Conservation (phyloP, 2,888 invertebrate genomes). For the Macropis europaea region DNA sequence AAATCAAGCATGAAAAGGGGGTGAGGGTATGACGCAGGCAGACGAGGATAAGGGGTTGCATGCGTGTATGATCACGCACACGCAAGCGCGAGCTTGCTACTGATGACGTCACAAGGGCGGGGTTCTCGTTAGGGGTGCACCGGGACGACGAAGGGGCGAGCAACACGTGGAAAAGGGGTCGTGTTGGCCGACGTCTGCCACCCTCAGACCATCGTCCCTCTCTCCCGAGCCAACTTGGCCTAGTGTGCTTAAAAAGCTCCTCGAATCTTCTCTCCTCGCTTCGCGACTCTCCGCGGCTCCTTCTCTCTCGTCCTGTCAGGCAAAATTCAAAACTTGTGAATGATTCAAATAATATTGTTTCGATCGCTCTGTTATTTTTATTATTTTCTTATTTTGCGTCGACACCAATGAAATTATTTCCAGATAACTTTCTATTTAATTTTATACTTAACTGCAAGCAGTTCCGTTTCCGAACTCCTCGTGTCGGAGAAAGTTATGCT, state of each 20-base stretch:
- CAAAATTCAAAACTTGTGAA: no score
- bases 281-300: not conserved
- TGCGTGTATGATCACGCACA: constrained; percentile 57
- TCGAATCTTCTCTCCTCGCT: not conserved
- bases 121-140: constrained; percentile 73
- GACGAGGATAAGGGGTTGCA: constrained; percentile 21
- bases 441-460: no score
- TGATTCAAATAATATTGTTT: no score
- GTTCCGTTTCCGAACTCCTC: no score
- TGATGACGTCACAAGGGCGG: constrained; percentile 78
- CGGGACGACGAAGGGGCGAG: constrained; percentile 62
- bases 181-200: constrained; percentile 41
- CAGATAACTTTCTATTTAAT: no score
- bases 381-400: no score
- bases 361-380: no score
- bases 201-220: not conserved
- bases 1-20: constrained; percentile 15
- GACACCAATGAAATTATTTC: no score
- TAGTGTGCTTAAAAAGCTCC: constrained; percentile 2
- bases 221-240: constrained; percentile 2
- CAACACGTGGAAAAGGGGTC: constrained; percentile 76
- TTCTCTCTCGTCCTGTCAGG: not conserved
- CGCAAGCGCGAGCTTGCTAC: constrained; percentile 58
- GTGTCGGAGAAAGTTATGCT: no score
- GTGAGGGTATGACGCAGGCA: constrained; percentile 2